Base-by-base conservation (phyloP, 2,888 invertebrate species). In the Nephrotoma flavescens region DNA sequence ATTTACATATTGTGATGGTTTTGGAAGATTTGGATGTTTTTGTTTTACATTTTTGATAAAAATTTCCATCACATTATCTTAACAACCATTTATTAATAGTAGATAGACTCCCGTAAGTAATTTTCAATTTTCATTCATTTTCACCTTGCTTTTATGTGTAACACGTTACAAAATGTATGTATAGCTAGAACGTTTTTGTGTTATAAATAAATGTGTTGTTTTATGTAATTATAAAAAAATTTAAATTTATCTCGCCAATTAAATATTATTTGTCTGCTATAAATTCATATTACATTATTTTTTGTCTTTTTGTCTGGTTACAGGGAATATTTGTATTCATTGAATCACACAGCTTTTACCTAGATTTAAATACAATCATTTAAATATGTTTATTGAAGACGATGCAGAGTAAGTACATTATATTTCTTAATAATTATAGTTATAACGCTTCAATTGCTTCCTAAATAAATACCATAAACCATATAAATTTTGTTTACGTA, bases 371-470 rank as follows among this genome's bases (percentile, higher is more conserved):
- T 15, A 52, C n/a, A 52, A 15, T 15, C 52, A 15, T 52, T 52
- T 87, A 87, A 88, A 87, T 86, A 88, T 88, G 88, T 88, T 88
- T 87, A 88, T 88, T 87, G 88, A 88, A 87, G 88, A 88, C 88
- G 88, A 88, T 87, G 88, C 87, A 71, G 88, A 88, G 88, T 88
- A 88, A 88, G 88, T 88, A 88, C 86, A 86, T 47, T 31, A 31
- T 84, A 83, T 41, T 86, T 44, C 85, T 71, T 15, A 86, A 7
- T 83, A 83, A 85, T 45, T 44, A n/a, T 31, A 31, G 31, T 71
- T 31, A 71, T 71, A 9, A 42, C 41, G 19, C 42, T 83, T 44
- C n/a, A 41, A 45, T 41, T 83, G 42, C 83, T 83, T 87, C 57
- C 71, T 71, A 71, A 71, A 52, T 71, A 71, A 71, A 52, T 52